These are phyloP conservation scores for Squalus acanthias DNA, from an alignment of 2,797 vertebrate species.

Conservation along the genomic window DNA sequence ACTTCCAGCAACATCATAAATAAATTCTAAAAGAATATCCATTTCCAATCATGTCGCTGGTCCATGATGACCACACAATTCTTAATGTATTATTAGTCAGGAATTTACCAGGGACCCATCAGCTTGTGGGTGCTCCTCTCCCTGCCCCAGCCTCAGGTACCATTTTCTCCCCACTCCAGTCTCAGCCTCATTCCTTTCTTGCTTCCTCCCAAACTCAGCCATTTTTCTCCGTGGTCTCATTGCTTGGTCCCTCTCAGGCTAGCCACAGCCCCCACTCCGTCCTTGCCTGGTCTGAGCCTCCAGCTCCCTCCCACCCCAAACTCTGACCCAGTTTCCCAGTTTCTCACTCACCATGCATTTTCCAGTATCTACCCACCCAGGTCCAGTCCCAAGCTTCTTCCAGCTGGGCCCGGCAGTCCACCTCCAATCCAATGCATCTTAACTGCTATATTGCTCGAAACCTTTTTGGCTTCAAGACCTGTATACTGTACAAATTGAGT, in stretches of 20 bases:
- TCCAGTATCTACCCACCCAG: no score
- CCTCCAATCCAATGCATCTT: no score
- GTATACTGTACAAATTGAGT: no score
- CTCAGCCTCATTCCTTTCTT: background rate
- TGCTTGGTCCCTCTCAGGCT: background rate
- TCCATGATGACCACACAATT: background rate
- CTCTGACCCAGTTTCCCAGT: background rate
- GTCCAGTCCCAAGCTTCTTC: no score
- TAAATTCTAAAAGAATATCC: background rate
- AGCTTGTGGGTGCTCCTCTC: background rate
- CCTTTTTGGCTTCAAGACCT: no score
- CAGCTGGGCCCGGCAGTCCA: no score
- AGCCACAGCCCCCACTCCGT: background rate
- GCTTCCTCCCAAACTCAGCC: background rate
- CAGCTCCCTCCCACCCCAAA: background rate
- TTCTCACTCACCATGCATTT: background rate
- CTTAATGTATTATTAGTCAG: background rate
- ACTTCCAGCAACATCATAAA: background rate
- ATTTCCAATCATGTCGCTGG: background rate
- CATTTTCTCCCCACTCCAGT: background rate
- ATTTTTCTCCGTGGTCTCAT: background rate
- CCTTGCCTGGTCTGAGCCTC: background rate
- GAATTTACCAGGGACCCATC: background rate
- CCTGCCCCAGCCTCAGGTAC: background rate
- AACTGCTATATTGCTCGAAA: no score